phyloP scores from a whole-genome alignment of 2,113 vertebrate genomes.

The Rhinoptilus africanus region DNA sequence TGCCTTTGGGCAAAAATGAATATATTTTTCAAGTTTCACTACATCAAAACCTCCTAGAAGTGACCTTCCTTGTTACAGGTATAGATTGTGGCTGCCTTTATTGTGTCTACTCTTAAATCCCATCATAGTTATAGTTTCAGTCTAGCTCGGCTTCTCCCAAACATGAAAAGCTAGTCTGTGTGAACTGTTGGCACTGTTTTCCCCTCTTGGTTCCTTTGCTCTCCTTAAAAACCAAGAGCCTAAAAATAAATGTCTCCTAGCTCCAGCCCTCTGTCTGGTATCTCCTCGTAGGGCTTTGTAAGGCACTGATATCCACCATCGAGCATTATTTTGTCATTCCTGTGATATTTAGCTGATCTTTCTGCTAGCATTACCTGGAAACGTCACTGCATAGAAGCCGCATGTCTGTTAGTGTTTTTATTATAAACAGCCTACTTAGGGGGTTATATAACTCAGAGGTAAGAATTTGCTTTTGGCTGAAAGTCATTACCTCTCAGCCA shows the following conservation, averaged over 20 bases:
- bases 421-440: not conserved
- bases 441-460: constrained; percentile 22
- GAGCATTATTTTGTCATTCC: not conserved
- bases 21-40: constrained; percentile 27
- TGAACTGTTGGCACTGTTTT: constrained; percentile 53
- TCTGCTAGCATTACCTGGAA: not conserved
- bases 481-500: constrained; percentile 11
- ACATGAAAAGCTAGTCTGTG: constrained; percentile 31
- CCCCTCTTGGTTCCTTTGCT: not conserved
- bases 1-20: constrained; percentile 70
- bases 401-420: not conserved
- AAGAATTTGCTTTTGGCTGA: constrained; percentile 47
- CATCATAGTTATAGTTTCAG: constrained; percentile 35
- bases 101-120: constrained; percentile 40
- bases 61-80: constrained; percentile 52
- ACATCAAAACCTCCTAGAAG: constrained; percentile 49
- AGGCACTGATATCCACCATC: not conserved
- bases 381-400: not conserved
- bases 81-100: constrained; percentile 45
- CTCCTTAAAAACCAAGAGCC: constrained; percentile 23
- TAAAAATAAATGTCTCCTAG: constrained; percentile 47
- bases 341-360: not conserved
- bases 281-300: not conserved
- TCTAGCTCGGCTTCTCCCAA: constrained; percentile 23
- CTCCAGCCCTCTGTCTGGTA: not conserved